Evolutionary conservation across 1,140 invertebrate genomes (phyloP), one percentile per base, ranked within the genome.

Genomic region (Colletes gigas): DNA sequence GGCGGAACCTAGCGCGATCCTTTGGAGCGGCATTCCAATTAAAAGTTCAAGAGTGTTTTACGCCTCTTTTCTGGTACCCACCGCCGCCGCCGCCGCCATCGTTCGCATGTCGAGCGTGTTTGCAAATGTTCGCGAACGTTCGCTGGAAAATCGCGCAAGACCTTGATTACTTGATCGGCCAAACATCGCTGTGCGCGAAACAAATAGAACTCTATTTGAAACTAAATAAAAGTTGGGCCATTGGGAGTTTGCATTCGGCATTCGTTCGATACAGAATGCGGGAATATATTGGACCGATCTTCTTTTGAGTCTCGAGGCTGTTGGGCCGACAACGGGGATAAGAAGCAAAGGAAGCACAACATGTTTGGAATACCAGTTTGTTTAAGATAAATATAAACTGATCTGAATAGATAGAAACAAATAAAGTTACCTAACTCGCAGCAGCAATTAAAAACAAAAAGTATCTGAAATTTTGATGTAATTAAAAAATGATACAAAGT

Each of bases 21-120:
- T 81, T 65, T 50, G 30, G 44, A 59, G 41, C 62, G 59, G 30
- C 57, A 70, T 72, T 81, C 68, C 83, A 84, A 84, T 85, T 85
- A 84, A 84, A 85, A 85, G 83, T 84, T 85, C 9, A 17, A 81
- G 52, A 63, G 70, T 44, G 65, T 81, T 84, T 73, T 78, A 59
- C n/a, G 19, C 68, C 59, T 57, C 52, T 72, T 67, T 62, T 50
- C 57, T 50, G 44, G 30, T 30, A 50, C 30, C 12, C 9, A 52
- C 55, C 9, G 15, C 21, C 10, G 19, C 12, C 9, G 44, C 55
- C 9, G 15, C 21, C 10, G 19, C n/a, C 19, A 9, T 19, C 52
- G 67, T 55, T 69, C 67, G 44, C 52, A 69, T 50, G 44, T 52
- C 12, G 50, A 52, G 5, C 52, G 55, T 66, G 63, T 62, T 74